Evolutionary conservation across 2,888 invertebrate genomes (phyloP).

Genomic region (Linnaemya vulpina): DNA sequence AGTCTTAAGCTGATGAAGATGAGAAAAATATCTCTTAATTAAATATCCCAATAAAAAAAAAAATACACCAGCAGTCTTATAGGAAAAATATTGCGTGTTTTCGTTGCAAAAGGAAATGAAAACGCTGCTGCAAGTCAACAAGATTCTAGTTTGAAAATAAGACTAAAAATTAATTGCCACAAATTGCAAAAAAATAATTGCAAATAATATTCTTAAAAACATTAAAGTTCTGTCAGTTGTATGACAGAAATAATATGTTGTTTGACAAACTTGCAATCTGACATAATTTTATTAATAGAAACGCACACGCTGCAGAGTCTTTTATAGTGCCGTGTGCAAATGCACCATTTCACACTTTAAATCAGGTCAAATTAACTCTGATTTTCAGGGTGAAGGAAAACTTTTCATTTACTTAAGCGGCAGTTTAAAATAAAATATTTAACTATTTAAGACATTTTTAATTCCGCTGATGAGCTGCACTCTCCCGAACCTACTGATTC

Average conservation of each 20-base stretch:
- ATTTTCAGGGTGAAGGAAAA: too few species aligned
- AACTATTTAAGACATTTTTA: too few species aligned
- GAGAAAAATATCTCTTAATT: slow-evolving; percentile 61
- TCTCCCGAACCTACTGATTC: too few species aligned
- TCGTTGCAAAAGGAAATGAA: slow-evolving; percentile 38
- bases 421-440: too few species aligned
- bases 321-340: too few species aligned
- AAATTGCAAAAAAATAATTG: slow-evolving; percentile 12
- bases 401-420: too few species aligned
- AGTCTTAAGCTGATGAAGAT: slow-evolving; percentile 24
- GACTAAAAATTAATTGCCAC: slow-evolving; percentile 12
- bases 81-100: slow-evolving; percentile 39
- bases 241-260: background rate
- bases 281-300: background rate
- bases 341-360: too few species aligned
- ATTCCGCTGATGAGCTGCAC: too few species aligned
- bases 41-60: slow-evolving; percentile 18
- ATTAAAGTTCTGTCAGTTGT: background rate
- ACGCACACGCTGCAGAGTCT: too few species aligned
- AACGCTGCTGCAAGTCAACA: slow-evolving; percentile 3
- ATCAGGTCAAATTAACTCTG: too few species aligned
- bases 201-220: background rate
- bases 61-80: background rate
- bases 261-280: background rate
- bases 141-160: slow-evolving; percentile 22